Evolutionary conservation across 2,113 vertebrate genomes (phyloP).

Genomic region (Ictalurus punctatus): DNA sequence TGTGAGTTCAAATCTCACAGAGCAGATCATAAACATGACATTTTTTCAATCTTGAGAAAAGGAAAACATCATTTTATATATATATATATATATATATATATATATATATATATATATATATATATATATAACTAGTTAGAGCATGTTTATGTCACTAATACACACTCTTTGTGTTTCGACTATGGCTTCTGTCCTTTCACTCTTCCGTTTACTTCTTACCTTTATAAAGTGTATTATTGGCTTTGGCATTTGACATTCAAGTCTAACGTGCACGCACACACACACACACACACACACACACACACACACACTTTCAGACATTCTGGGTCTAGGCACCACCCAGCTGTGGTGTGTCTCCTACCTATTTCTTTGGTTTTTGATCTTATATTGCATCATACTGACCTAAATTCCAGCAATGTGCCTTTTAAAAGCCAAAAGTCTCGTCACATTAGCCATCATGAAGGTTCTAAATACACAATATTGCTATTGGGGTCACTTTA

Average conservation of each 20-base stretch:
- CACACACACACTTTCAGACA: neutral
- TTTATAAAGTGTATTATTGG: neutral
- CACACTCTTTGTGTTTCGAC: neutral
- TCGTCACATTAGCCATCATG: neutral
- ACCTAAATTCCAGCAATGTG: constrained; percentile 9
- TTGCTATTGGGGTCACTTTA: constrained; percentile 1
- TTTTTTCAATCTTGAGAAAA: neutral
- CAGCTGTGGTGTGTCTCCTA: neutral
- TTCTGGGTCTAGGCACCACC: neutral
- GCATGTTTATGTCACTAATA: neutral
- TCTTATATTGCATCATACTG: constrained; percentile 21
- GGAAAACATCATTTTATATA: neutral
- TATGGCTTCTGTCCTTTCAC: neutral
- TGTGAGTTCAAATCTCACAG: neutral
- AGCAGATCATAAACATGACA: neutral
- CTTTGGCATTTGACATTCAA: neutral
- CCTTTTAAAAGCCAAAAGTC: constrained; percentile 4
- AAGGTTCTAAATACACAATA: neutral
- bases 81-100: too few relatives aligned
- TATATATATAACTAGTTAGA: neutral
- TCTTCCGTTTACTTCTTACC: neutral
- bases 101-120: too few relatives aligned
- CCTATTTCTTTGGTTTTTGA: constrained; percentile 16
- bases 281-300: constrained; percentile 17
- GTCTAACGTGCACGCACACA: neutral